Evolutionary conservation across 2,888 invertebrate genomes (phyloP), one percentile per base, ranked within the genome.

Genomic region (Lasioglossum zephyrum): DNA sequence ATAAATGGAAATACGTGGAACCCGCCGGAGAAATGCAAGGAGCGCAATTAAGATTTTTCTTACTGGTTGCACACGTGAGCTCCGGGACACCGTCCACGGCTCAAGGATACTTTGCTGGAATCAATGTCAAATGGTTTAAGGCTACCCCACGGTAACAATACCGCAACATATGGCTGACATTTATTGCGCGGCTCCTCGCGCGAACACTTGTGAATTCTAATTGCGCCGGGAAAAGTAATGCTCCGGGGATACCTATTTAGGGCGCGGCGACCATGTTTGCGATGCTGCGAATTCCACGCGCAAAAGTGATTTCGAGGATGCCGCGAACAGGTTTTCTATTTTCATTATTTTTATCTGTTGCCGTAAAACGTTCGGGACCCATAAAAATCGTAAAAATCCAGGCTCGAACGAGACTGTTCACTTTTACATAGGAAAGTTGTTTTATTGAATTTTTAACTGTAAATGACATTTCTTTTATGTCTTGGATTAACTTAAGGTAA

Each of bases 1-100:
- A 84, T 84, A 80, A 73, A 72, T 77, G 84, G 81, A 83, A 81
- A 86, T 84, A 88, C 79, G 81, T 69, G 81, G 79, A 81, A 84
- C 60, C 60, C 72, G 77, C 47, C 26, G 41, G 82, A 75, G 75
- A 77, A 82, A 81, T 73, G 79, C 39, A 75, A 69, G 70, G 77
- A 81, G 79, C 53, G 77, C 73, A 81, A 83, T 85, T 82, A 79
- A 86, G 73, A 88, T 84, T 82, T 85, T 79, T 82, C 80, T 84
- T 73, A 57, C 78, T 72, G 39, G 49, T n/a, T n/a, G 49, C 41
- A 39, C 79, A 72, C 77, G 73, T 74, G 70, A 79, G 44, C 60
- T 44, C 11, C 74, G 16, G 18, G 57, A 57, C 18, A 8, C 57
- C n/a, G n/a, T 13, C 41, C 18, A 18, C 47, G 22, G 39, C 60